Evolutionary conservation across 2,888 invertebrate genomes (phyloP).

Genomic region (Drosophila crucigera): DNA sequence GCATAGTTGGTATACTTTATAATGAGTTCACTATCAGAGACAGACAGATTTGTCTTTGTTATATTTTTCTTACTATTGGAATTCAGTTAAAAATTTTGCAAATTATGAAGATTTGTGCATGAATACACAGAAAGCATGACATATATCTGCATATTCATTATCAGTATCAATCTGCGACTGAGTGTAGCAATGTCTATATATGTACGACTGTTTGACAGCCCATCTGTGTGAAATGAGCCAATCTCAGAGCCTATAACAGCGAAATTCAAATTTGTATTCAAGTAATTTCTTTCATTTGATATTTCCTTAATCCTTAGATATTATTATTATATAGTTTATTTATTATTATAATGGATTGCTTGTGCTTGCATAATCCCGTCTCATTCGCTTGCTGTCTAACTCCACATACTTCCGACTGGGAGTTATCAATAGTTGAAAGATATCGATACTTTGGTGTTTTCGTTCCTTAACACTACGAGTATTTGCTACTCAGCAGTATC

Average conservation of each 20-base stretch:
- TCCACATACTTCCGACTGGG: neutral
- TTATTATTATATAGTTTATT: neutral
- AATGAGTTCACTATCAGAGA: neutral
- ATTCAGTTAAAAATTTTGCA: neutral
- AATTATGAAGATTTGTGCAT: too few relatives aligned
- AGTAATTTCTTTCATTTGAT: neutral
- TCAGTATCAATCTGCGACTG: too few relatives aligned
- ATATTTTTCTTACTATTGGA: neutral
- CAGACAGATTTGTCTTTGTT: neutral
- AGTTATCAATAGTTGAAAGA: neutral
- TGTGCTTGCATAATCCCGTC: too few relatives aligned
- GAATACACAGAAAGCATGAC: too few relatives aligned
- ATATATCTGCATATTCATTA: too few relatives aligned
- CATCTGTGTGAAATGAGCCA: neutral
- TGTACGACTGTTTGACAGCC: too few relatives aligned
- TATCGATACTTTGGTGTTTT: neutral
- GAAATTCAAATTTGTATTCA: neutral
- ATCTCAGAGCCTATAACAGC: neutral
- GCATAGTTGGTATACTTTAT: slow-evolving; percentile 1
- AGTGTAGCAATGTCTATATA: too few relatives aligned
- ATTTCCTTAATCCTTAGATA: too few relatives aligned
- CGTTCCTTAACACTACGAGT: neutral
- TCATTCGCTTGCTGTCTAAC: neutral
- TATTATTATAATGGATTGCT: neutral
- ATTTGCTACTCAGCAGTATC: neutral